Base-by-base conservation (phyloP, 1,140 invertebrate genomes). In the Coenobita brevimanus region DNA sequence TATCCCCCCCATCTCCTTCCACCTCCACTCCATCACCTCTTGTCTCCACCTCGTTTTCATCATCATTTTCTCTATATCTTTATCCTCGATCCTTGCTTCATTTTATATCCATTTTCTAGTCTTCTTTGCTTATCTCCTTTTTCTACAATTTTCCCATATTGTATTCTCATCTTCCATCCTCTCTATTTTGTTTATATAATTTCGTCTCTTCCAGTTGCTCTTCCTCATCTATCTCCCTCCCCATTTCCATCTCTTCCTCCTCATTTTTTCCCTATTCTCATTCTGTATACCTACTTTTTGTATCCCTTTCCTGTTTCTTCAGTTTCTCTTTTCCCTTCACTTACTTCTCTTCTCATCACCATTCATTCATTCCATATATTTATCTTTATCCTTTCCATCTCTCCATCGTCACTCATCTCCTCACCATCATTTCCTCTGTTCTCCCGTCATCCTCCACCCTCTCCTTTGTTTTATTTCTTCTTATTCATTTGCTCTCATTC, bases 391-490 rank as follows among this genome's bases (percentile, higher is more conserved):
- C 30, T 43, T 38, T 75, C 71, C 38, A n/a, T 75, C 38, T 75
- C 71, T 75, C 71, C 41, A 27, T 36, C 71, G 33, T 38, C 41
- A 27, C 41, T 38, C 41, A 27, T 75, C 27, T 69, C 27, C 67
- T 69, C 27, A 13, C 27, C 27, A 69, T 30, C 13, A 30, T 30
- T 30, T 30, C 10, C 27, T 43, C 50, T 43, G 41, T 43, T 78
- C 73, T 78, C 73, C 50, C n/a, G n/a, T n/a, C n/a, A n/a, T n/a
- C n/a, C 30, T 36, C 71, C 41, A 27, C 43, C 50, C 41, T 57
- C 75, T 50, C 43, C 33, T 50, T 79, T 50, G 36, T 41, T 79
- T 43, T 79, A 36, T 50, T 43, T 79, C 75, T 79, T 43, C 50
- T 33, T 79, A 36, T 79, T 75, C 33, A 8, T 33, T 75, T 38